These are phyloP conservation scores for Phylloscopus trochiloides DNA, from an alignment of 2,113 vertebrate genomes.

Conservation along the genomic window DNA sequence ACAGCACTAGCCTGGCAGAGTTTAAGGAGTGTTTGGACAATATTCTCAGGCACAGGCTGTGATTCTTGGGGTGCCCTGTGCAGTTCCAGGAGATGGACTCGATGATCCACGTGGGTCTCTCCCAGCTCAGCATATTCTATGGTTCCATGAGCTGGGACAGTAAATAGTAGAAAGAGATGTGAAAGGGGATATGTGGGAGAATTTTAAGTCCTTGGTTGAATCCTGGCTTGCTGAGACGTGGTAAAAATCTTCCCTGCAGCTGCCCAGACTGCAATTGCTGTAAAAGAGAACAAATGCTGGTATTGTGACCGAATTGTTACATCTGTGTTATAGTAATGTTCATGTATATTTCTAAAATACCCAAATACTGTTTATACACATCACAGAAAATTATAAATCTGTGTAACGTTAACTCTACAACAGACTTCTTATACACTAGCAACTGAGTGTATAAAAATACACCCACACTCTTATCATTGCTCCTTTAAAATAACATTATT, in stretches of 20 bases:
- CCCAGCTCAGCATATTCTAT: neutral
- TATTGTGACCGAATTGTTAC: neutral
- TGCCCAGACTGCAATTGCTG: neutral
- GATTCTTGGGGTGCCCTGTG: neutral
- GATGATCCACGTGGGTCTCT: rapidly evolving
- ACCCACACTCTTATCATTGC: neutral
- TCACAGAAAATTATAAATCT: neutral
- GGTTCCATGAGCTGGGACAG: neutral
- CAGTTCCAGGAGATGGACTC: neutral
- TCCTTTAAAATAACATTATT: constrained; percentile 38
- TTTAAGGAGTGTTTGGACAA: neutral
- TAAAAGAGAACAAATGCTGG: neutral
- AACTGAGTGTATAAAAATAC: neutral
- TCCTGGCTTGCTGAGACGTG: neutral
- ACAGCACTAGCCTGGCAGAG: neutral
- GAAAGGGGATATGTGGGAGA: neutral
- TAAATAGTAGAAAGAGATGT: neutral
- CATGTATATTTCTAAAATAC: neutral
- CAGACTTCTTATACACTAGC: neutral
- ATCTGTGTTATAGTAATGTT: neutral
- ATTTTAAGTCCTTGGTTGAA: neutral
- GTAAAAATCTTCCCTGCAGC: neutral
- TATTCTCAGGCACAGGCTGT: neutral
- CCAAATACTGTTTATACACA: neutral
- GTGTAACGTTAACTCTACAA: neutral